phyloP scores from a whole-genome alignment of 2,888 invertebrate genomes.

The Meloe dianella region DNA sequence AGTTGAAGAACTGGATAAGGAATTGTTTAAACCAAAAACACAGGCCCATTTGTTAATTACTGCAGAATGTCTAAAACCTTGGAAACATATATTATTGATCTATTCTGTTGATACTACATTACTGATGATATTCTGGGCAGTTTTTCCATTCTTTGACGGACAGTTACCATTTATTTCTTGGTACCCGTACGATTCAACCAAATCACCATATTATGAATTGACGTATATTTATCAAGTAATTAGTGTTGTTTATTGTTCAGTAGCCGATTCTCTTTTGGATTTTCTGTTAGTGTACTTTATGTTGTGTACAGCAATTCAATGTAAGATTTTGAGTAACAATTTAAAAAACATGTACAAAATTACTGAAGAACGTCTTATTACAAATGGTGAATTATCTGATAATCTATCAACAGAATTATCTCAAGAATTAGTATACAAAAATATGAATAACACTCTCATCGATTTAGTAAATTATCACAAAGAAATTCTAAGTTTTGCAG shows the following conservation, averaged over 20 bases:
- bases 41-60: neutral
- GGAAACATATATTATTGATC: neutral
- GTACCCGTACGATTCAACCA: constrained; percentile 20
- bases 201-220: constrained; percentile 23
- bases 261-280: neutral
- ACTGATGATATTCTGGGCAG: constrained; percentile 7
- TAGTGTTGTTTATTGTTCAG: neutral
- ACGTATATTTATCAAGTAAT: constrained; percentile 25
- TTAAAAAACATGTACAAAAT: constrained; percentile 12
- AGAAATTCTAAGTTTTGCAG: constrained; percentile 12
- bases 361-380: neutral
- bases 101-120: neutral
- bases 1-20: neutral
- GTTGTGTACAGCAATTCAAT: neutral
- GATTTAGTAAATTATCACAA: neutral
- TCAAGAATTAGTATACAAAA: neutral
- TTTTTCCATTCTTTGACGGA: constrained; percentile 14
- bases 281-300: neutral
- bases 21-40: neutral
- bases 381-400: neutral
- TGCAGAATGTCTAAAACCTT: neutral
- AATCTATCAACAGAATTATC: neutral
- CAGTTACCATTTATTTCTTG: constrained; percentile 17
- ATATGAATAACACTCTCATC: neutral
- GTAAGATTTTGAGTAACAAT: neutral